phyloP scores from a whole-genome alignment of 2,797 vertebrate genomes.

The Ptychobarbus kaznakovi region DNA sequence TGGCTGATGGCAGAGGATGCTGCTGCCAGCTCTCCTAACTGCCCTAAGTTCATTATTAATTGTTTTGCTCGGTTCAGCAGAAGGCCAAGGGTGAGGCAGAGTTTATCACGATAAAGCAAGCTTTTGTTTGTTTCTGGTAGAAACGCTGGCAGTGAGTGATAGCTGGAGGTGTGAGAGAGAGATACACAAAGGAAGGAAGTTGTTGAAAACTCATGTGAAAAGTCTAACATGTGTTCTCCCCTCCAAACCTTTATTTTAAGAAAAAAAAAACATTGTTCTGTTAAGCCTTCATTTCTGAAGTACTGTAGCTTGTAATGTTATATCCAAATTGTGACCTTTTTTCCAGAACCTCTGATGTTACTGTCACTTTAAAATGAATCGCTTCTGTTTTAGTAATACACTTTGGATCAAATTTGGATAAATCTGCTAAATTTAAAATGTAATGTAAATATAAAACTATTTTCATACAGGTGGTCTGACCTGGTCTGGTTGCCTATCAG shows the following conservation, averaged over 20 bases:
- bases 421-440: not conserved
- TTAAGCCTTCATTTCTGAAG: not conserved
- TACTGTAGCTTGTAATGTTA: not conserved
- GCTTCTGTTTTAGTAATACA: not conserved
- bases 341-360: not conserved
- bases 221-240: not conserved
- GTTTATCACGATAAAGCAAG: constrained; percentile 45
- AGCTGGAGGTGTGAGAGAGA: constrained; percentile 20
- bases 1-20: constrained; percentile 43
- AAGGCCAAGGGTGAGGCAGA: constrained; percentile 52
- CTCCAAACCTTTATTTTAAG: not conserved
- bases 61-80: constrained; percentile 55
- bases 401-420: constrained; percentile 3
- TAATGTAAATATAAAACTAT: not conserved
- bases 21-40: constrained; percentile 43
- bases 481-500: not conserved
- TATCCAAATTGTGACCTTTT: not conserved
- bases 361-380: not conserved
- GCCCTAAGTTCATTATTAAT: constrained; percentile 63
- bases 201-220: not conserved
- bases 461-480: not conserved
- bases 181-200: constrained; percentile 25
- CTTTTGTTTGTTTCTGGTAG: constrained; percentile 34
- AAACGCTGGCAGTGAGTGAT: constrained; percentile 14
- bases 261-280: not conserved